Base-by-base conservation (phyloP, 2,888 invertebrate species). In the Druceiella hillmani region DNA sequence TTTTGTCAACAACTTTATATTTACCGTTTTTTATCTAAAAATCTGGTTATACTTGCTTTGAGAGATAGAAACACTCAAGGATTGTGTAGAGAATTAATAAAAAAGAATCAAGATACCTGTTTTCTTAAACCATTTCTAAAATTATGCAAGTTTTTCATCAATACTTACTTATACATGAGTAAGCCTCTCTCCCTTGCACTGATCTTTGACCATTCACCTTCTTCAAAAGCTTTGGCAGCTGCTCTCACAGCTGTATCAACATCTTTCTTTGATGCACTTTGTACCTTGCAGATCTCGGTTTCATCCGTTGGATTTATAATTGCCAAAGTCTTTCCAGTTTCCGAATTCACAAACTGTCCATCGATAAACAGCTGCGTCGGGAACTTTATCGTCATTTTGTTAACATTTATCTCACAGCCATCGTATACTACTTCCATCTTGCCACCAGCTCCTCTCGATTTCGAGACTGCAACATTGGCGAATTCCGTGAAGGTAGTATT, bases 131-230 rank as follows among this genome's bases (percentile, higher is more conserved):
- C 20, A 20, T 20, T 20, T 7, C 20, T 20, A 7, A 7, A 13
- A 17, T 16, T 4, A 26, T 36, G 24, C 10, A n/a, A n/a, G n/a
- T n/a, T n/a, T n/a, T n/a, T n/a, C n/a, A 20, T n/a, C 37, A 41
- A 36, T 11, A 61, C 65, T 66, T 61, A 87, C 84, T 75, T 87
- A 65, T 80, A 84, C 58, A 97, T 68, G 2, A 95, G 57, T 41
- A 79, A 74, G 2, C 93, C 95, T 14, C 97, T 74, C 52, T 97
- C 94, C 49, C 97, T 74, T 0, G 94, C 86, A 55, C 91, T 92
- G 57, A 97, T 89, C 60, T 87, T 87, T n/a, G 86, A 80, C 97
- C 97, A 98, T 53, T 91, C 83, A 1, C 95, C 93, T 17, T 78
- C 74, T 38, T 87, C 81, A 57, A 93, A 94, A 0, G 94, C 93